phyloP scores from a whole-genome alignment of 2,113 vertebrate genomes.

The Synchiropus splendidus region DNA sequence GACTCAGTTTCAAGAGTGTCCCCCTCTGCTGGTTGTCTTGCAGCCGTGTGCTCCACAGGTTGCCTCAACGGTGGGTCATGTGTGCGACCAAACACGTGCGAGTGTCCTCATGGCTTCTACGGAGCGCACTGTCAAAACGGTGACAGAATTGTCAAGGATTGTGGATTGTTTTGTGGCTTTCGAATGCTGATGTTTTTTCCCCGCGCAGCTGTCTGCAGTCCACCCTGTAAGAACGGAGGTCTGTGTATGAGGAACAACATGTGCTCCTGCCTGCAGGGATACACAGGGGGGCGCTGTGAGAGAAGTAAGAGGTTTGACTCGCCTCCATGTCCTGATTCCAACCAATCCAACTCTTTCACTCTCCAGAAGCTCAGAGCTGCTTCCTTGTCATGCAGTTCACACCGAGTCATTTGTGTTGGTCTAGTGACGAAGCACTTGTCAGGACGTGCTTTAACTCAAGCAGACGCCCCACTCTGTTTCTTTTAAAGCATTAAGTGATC shows the following conservation, averaged over 20 bases:
- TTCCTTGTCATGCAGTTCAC: neutral
- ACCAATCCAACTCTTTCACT: too few species aligned
- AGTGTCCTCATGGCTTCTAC: conserved; percentile 62
- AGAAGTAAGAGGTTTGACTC: conserved; percentile 68
- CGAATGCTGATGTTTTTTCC: neutral
- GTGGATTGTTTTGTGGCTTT: neutral
- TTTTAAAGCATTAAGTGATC: too few species aligned
- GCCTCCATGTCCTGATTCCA: too few species aligned
- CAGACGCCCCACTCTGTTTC: too few species aligned
- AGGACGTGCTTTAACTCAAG: too few species aligned
- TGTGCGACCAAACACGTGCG: conserved; percentile 44
- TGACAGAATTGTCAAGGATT: conserved; percentile 13
- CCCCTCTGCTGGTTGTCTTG: neutral
- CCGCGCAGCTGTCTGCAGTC: conserved; percentile 67
- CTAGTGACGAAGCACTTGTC: too few species aligned
- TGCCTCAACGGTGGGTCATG: conserved; percentile 65
- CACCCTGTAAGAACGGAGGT: conserved; percentile 73
- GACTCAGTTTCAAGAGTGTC: neutral
- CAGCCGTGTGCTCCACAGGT: conserved; percentile 58
- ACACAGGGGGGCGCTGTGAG: conserved; percentile 66
- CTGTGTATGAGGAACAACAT: conserved; percentile 61
- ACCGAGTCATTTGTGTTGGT: too few species aligned
- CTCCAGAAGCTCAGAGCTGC: neutral
- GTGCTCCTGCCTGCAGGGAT: conserved; percentile 68
- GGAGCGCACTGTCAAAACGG: conserved; percentile 65